Percentiles rank a stretch among this genome's conserved stretches.
These are phyloP conservation scores for Drosophila demipolita DNA, from an alignment of 2,888 invertebrate genomes.

Conservation along the genomic window DNA sequence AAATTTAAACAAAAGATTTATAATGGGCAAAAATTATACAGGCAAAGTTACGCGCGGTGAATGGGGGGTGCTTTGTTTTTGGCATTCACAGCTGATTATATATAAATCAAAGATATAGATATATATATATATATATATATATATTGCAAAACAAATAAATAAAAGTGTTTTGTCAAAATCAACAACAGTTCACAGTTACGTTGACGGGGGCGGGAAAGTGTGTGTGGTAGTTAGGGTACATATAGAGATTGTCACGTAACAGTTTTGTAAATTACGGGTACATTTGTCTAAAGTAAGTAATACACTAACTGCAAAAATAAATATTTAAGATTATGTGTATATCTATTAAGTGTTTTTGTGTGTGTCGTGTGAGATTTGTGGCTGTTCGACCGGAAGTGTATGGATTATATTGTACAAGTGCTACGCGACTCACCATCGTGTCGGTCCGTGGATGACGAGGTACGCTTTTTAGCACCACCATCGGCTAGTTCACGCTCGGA, in stretches of 20 bases:
- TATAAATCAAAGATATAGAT: conserved; percentile 7
- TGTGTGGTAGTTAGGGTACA: conserved; percentile 14
- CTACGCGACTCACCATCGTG: conserved; percentile 87
- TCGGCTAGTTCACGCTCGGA: conserved; percentile 92
- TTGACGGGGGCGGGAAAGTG: conserved; percentile 6
- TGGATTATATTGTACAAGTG: conserved; percentile 1
- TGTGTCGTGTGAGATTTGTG: conserved; percentile 33
- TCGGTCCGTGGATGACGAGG: conserved; percentile 90
- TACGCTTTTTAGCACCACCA: conserved; percentile 89
- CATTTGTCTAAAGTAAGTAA: conserved; percentile 52
- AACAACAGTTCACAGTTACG: conserved; percentile 49
- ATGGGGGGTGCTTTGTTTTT: neutral
- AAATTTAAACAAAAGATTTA: conserved; percentile 27
- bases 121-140: conserved; percentile 13
- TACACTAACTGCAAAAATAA: conserved; percentile 73
- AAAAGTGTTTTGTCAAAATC: conserved; percentile 22
- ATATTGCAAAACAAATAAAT: conserved; percentile 35
- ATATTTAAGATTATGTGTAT: conserved; percentile 62
- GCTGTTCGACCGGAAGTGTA: conserved; percentile 29
- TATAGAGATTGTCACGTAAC: conserved; percentile 30
- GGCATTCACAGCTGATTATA: conserved; percentile 10
- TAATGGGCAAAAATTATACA: conserved; percentile 19
- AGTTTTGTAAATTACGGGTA: conserved; percentile 37
- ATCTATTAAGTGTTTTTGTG: conserved; percentile 19
- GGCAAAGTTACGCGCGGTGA: conserved; percentile 29